Evolutionary conservation across 53 echinoderm and acorn worm genomes (phyloP).

Genomic region (Hippasteria phrygiana): DNA sequence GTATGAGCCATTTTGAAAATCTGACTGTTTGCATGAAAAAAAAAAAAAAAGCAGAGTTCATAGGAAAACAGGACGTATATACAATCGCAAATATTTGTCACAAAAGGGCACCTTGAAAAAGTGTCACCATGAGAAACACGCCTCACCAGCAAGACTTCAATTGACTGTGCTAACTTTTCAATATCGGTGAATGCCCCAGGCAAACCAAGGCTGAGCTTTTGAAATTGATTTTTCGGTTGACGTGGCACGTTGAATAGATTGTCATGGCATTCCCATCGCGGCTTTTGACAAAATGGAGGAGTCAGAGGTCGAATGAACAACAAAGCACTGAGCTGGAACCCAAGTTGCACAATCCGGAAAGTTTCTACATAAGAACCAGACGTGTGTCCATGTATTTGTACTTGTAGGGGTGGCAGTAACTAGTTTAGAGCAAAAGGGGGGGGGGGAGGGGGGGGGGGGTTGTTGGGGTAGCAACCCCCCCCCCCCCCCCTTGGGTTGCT

Average conservation of each 20-base stretch:
- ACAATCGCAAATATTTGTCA: background rate
- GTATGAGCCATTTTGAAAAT: background rate
- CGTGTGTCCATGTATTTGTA: no score
- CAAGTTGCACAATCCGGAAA: background rate
- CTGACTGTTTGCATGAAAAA: background rate
- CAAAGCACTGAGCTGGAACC: background rate
- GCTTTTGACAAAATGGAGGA: background rate
- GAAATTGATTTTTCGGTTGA: background rate
- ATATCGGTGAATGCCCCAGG: background rate
- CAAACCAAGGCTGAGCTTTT: background rate
- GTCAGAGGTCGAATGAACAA: background rate
- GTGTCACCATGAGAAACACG: background rate
- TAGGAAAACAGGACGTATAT: background rate
- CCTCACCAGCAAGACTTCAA: background rate
- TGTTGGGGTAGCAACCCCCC: no score
- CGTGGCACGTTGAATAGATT: slow-evolving; percentile 7
- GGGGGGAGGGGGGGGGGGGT: no score
- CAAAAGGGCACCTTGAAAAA: background rate
- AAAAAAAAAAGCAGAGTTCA: background rate
- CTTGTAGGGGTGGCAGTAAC: no score
- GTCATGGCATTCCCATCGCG: background rate
- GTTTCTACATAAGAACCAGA: no score
- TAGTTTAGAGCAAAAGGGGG: no score
- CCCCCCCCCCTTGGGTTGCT: no score
- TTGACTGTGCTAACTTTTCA: background rate